Base-by-base conservation (phyloP, 2,888 invertebrate species). In the Pristionchus exspectatus region DNA sequence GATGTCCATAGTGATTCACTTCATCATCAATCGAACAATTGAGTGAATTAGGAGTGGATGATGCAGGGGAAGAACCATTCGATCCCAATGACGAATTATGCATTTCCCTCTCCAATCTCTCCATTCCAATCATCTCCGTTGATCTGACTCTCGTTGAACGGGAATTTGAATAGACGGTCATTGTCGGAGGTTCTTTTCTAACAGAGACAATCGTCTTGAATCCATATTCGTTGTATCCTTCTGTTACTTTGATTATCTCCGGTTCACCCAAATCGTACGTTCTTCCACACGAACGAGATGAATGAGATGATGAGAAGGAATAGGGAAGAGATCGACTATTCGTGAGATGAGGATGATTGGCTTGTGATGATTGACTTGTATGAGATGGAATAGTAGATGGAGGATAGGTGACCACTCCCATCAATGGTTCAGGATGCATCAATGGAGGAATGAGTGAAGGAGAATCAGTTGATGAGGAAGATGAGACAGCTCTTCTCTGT, bases 401-500 rank as follows among this genome's bases (percentile, higher is more conserved):
- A 50, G 87, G 50, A 30, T 69, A 69, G 14, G 69, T 69, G 27
- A 69, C 69, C 69, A 69, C 18, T 9, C 27, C 30, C 69, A 69
- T 69, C 69, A 69, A 27, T 69, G 69, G 12, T 69, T 69, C 69
- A 24, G 21, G 27, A 5, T 38, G 38, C 38, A 38, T 38, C 33
- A 33, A 2, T 38, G 87, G 66, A 30, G 59, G 24, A 16, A 56
- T 24, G 24, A 56, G 56, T 14, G 81, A 50, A 18, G 74, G 33
- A 21, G 44, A 44, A 38, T 81, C 50, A 72, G 21, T 63, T 0
- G 72, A 21, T 30, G 50, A 27, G 0, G 54, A 83, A 12, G 54
- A 50, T 16, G 83, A 83, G 21, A 77, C 90, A 44, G 91, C 91
- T 27, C 93, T 81, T 24, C 90, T 88, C 66, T 92, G 91, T 54